Evolutionary conservation across 2,888 invertebrate species (phyloP).

Genomic region (Athripsodes cinereus): DNA sequence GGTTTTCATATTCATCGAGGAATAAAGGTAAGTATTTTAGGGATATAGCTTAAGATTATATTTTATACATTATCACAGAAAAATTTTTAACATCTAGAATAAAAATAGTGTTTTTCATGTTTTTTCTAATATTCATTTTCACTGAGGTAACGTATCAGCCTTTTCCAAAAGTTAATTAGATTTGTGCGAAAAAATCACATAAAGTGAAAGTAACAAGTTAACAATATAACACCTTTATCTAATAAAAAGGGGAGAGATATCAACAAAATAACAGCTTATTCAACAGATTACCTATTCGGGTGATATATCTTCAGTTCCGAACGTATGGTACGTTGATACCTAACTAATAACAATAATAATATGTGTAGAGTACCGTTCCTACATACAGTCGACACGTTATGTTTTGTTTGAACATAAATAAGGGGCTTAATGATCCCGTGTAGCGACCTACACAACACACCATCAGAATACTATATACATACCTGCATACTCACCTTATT

Average conservation of each 20-base stretch:
- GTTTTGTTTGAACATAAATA: constrained; percentile 22
- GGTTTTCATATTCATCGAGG: too few species aligned
- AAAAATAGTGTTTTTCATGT: too few species aligned
- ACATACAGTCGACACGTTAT: constrained; percentile 17
- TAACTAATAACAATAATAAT: neutral
- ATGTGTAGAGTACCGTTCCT: neutral
- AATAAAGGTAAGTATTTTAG: too few species aligned
- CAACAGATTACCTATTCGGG: constrained; percentile 15
- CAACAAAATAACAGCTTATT: constrained; percentile 15
- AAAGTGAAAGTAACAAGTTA: neutral
- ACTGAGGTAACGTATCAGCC: too few species aligned
- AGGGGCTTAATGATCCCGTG: constrained; percentile 21
- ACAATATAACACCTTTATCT: neutral
- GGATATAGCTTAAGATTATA: too few species aligned
- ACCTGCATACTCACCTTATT: too few species aligned
- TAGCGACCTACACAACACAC: constrained; percentile 1
- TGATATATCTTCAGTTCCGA: constrained; percentile 12
- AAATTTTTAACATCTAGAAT: too few species aligned
- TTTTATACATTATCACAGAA: too few species aligned
- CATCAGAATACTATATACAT: too few species aligned
- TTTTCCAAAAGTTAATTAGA: neutral
- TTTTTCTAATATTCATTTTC: too few species aligned
- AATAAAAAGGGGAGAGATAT: constrained; percentile 4
- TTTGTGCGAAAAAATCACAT: neutral
- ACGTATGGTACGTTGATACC: constrained; percentile 4